phyloP scores from a whole-genome alignment of 2,113 vertebrate species.

The Sialia sialis region DNA sequence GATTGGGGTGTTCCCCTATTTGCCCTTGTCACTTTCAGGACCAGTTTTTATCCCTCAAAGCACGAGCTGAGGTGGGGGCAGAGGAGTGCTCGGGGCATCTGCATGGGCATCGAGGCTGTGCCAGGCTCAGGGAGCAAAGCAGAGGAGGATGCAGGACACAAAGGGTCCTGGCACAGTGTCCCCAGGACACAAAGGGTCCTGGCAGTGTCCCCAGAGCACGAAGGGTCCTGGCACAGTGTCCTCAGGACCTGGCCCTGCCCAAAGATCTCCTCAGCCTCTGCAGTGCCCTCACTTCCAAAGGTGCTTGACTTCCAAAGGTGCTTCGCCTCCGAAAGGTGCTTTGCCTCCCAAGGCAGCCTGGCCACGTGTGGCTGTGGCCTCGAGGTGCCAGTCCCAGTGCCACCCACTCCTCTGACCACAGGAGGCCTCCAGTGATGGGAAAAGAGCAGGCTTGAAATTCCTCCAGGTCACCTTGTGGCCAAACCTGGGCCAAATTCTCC shows the following conservation, averaged over 20 bases:
- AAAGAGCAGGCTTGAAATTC: not conserved
- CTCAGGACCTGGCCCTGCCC: not conserved
- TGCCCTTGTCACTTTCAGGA: not conserved
- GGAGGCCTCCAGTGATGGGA: not conserved
- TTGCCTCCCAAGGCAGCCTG: not conserved
- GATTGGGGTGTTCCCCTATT: not conserved
- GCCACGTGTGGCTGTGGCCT: not conserved
- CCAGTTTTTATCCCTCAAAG: not conserved
- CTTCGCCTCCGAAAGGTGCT: not conserved
- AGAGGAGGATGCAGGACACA: not conserved
- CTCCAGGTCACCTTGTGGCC: not conserved
- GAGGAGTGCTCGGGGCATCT: not conserved
- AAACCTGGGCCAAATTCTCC: not conserved
- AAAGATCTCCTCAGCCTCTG: fast-evolving
- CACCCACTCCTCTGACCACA: not conserved
- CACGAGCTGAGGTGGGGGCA: not conserved
- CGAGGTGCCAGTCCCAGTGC: not conserved
- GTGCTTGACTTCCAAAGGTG: constrained; percentile 23
- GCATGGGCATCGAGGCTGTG: fast-evolving
- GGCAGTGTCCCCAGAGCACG: too few species aligned
- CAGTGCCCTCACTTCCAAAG: not conserved
- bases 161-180: too few species aligned
- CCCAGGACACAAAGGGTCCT: too few species aligned
- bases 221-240: not conserved
- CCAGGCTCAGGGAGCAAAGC: not conserved